Percentiles rank a stretch among this genome's conserved stretches.
These are phyloP conservation scores for Myotis davidii DNA, from an alignment of 2,113 vertebrate genomes.

Conservation along the genomic window DNA sequence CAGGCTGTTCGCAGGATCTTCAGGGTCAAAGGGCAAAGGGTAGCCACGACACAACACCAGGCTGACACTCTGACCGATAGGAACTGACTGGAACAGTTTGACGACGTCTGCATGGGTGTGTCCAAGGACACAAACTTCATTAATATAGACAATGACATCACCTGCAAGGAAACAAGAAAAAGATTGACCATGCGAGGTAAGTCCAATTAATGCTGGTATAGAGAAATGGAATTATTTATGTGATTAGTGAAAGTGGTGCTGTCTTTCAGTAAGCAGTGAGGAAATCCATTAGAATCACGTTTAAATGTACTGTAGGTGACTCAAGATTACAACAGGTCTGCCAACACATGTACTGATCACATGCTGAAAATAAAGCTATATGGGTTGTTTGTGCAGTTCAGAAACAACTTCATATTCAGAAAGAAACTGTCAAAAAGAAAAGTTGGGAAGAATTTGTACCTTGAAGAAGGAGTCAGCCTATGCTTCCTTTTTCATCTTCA, in stretches of 20 bases:
- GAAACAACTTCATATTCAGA: slow-evolving; percentile 61
- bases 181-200: slow-evolving; percentile 82
- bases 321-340: slow-evolving; percentile 56
- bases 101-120: slow-evolving; percentile 99
- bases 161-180: slow-evolving; percentile 88
- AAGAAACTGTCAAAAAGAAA: slow-evolving; percentile 33
- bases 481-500: slow-evolving; percentile 25
- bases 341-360: slow-evolving; percentile 55
- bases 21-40: slow-evolving; percentile 96
- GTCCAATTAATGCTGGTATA: slow-evolving; percentile 72
- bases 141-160: slow-evolving; percentile 99
- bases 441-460: slow-evolving; percentile 1
- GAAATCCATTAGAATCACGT: slow-evolving; percentile 74
- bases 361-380: neutral
- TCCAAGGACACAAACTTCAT: slow-evolving; percentile 97
- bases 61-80: slow-evolving; percentile 97
- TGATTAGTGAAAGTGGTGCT: slow-evolving; percentile 42
- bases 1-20: slow-evolving; percentile 93
- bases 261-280: slow-evolving; percentile 66
- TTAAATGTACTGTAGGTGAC: slow-evolving; percentile 65
- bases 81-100: slow-evolving; percentile 98
- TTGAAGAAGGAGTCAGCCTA: neutral
- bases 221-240: slow-evolving; percentile 65
- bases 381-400: slow-evolving; percentile 57
- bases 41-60: slow-evolving; percentile 97